phyloP scores from a whole-genome alignment of 1,140 invertebrate genomes.

The Pseudachorutes palmiensis region DNA sequence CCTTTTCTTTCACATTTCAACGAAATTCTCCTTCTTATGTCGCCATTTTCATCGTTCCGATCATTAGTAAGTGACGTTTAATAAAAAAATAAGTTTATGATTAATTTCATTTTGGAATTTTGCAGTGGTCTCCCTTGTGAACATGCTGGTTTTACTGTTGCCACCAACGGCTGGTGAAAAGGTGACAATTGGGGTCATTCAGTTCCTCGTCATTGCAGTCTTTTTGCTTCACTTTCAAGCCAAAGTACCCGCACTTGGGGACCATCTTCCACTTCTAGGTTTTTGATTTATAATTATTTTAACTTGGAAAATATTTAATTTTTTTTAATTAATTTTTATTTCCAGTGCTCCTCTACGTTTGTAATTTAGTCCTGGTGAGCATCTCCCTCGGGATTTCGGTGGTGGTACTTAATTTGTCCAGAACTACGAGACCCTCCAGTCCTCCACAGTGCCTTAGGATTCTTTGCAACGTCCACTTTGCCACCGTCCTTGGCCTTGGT shows the following conservation, averaged over 20 bases:
- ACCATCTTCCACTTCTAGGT: slow-evolving; percentile 58
- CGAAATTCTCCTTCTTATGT: slow-evolving; percentile 55
- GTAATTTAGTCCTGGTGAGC: slow-evolving; percentile 51
- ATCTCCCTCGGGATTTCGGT: slow-evolving; percentile 56
- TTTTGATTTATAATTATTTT: neutral
- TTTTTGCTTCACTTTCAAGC: slow-evolving; percentile 57
- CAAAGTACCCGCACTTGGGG: slow-evolving; percentile 52
- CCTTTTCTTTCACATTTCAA: slow-evolving; percentile 48
- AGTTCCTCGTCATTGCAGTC: slow-evolving; percentile 50
- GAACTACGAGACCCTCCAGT: slow-evolving; percentile 45
- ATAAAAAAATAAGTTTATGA: neutral
- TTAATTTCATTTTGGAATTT: slow-evolving; percentile 10
- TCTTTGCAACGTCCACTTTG: slow-evolving; percentile 48
- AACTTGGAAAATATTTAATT: neutral
- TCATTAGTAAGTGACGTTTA: slow-evolving; percentile 45
- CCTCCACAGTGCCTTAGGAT: slow-evolving; percentile 51
- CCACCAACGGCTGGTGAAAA: slow-evolving; percentile 58
- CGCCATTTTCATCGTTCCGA: slow-evolving; percentile 54
- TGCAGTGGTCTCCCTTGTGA: slow-evolving; percentile 53
- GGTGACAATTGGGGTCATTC: slow-evolving; percentile 53
- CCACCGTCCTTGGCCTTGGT: slow-evolving; percentile 44
- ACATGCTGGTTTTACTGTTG: slow-evolving; percentile 55
- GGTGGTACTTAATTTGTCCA: slow-evolving; percentile 51
- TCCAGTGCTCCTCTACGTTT: slow-evolving; percentile 52
- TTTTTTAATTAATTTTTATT: slow-evolving; percentile 40